Base-by-base conservation (phyloP, 2,113 vertebrate species). In the Meles meles region DNA sequence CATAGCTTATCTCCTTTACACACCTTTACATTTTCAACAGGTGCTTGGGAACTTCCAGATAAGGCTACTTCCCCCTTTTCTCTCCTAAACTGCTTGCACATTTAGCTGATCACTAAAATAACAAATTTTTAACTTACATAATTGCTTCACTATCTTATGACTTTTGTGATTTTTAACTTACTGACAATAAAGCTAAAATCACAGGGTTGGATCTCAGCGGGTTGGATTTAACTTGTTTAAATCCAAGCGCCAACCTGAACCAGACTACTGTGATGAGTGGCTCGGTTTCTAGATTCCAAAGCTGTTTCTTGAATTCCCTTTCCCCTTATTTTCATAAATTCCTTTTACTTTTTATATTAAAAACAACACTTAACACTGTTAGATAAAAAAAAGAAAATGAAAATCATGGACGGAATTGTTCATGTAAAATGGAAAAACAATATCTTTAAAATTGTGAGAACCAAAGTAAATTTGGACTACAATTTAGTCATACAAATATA, bases 401-500 rank as follows among this genome's bases (percentile, higher is more conserved):
- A 96, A 90, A 80, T 76, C 18, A 42, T 34, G 37, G 92, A 67
- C 25, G 74, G 94, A 93, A 42, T 81, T 88, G 37, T 31, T 95
- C 52, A 42, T 67, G 29, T 83, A 80, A 95, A 95, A 63, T 61
- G 65, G 47, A 88, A 93, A 92, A 89, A 94, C 8, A 72, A 15
- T 63, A 94, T 76, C 34, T 93, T 90, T 94, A 93, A 95, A 90
- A 94, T 82, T 0, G 47, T 90, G 20, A 97, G 97, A 97, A 96
- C n/a, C 93, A 57, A 95, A 79, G 79, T 61, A 90, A 94, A 87
- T 47, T 31, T 65, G 85, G 7, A 67, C 49, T 96, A 57, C 57
- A 93, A 67, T 18, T 94, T 96, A 94, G 27, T 67, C 25, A 90
- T 44, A 39, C 61, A 95, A 90, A 17, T 20, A 11, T 69, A 92